Conservation (phyloP, 2,113 vertebrate species). For the Sigmodon hispidus region DNA sequence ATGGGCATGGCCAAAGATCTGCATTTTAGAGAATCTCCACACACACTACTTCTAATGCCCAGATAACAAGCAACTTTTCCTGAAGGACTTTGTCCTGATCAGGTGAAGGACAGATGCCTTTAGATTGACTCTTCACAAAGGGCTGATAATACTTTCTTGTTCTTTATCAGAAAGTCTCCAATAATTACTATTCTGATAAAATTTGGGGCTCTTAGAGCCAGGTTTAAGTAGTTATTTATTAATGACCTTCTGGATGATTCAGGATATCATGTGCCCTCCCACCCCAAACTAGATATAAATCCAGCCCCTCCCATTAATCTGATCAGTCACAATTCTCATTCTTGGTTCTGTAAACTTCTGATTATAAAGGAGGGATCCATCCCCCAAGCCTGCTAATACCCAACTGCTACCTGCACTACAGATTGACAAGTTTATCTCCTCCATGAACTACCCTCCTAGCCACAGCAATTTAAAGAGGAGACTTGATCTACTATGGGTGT, state of each 20-base stretch:
- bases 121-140: not conserved
- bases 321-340: not conserved
- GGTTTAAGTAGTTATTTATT: not conserved
- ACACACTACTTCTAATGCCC: too few species aligned
- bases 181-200: not conserved
- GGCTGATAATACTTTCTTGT: not conserved
- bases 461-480: conserved; percentile 56
- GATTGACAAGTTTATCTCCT: not conserved
- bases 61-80: not conserved
- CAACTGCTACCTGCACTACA: not conserved
- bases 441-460: conserved; percentile 46
- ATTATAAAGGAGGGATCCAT: not conserved
- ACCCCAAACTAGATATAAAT: not conserved
- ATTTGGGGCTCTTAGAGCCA: not conserved
- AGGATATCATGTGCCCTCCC: not conserved
- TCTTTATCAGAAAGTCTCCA: not conserved
- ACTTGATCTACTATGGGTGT: conserved; percentile 1
- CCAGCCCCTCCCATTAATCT: not conserved
- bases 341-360: not conserved
- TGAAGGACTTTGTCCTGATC: not conserved
- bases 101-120: not conserved
- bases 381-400: not conserved
- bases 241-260: not conserved
- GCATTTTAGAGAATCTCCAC: not conserved
- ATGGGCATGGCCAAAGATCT: not conserved